Evolutionary conservation across 2,797 vertebrate genomes (phyloP).

Genomic region (Hypotaenidia philippensis): DNA sequence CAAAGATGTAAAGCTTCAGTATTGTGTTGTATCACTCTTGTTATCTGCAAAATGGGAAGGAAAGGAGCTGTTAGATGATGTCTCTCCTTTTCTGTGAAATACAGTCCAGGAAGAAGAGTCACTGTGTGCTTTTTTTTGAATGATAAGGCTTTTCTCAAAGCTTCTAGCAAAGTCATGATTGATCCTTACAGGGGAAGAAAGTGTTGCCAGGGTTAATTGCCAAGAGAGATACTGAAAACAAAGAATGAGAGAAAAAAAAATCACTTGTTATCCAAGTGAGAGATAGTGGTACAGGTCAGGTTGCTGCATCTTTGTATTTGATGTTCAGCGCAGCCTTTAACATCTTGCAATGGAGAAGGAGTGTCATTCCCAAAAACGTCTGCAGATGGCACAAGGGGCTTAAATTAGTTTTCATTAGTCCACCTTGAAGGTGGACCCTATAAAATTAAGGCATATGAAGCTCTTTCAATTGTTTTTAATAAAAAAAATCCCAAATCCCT

Average conservation of each 20-base stretch:
- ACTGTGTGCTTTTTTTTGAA: background rate
- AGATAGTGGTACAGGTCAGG: accelerated
- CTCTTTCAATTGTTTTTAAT: accelerated
- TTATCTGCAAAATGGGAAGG: background rate
- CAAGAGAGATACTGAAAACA: background rate
- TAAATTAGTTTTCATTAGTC: background rate
- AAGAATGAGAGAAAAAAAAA: background rate
- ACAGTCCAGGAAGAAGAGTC: background rate
- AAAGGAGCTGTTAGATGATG: background rate
- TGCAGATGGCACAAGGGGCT: constrained; percentile 42
- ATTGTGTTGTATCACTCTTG: background rate
- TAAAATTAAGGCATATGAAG: background rate
- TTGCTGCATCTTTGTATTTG: accelerated
- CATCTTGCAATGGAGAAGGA: background rate
- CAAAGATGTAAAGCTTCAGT: background rate
- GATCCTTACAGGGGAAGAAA: background rate
- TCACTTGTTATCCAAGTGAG: background rate
- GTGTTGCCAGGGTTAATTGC: background rate
- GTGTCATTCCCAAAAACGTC: background rate
- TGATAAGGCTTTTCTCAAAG: background rate
- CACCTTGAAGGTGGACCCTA: accelerated
- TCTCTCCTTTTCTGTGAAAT: background rate
- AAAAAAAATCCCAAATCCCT: background rate
- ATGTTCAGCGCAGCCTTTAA: background rate
- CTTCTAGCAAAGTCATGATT: background rate